Evolutionary conservation across 2,888 invertebrate genomes (phyloP).

Genomic region (Tridacna crocea): DNA sequence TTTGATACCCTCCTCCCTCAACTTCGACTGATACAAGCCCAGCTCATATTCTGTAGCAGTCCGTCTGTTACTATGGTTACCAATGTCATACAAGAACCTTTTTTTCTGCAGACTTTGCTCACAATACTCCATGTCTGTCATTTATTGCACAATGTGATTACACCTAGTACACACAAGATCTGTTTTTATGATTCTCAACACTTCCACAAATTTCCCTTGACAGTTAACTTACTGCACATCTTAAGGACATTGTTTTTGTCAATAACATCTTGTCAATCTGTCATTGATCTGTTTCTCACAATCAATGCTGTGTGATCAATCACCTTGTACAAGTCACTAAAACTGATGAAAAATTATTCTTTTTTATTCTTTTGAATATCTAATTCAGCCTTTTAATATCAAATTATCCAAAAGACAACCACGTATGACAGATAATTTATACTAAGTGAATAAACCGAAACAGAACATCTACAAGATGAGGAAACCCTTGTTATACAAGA

Average conservation of each 20-base stretch:
- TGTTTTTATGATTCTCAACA: slow-evolving; percentile 4
- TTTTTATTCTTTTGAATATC: too few relatives aligned
- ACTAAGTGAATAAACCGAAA: too few relatives aligned
- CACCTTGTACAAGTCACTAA: too few relatives aligned
- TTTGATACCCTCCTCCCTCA: slow-evolving; percentile 7
- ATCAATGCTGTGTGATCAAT: too few relatives aligned
- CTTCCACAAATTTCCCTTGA: slow-evolving; percentile 1
- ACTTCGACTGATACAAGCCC: slow-evolving; percentile 6
- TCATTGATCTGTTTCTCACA: background rate
- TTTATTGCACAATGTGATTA: background rate
- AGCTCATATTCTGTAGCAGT: slow-evolving; percentile 22
- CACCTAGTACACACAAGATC: background rate
- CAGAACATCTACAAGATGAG: too few relatives aligned
- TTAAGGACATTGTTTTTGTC: slow-evolving; percentile 13
- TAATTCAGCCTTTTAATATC: too few relatives aligned
- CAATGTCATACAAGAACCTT: background rate
- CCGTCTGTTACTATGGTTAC: slow-evolving; percentile 19
- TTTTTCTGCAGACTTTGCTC: slow-evolving; percentile 17
- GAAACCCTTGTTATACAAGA: too few relatives aligned
- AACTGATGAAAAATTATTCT: too few relatives aligned
- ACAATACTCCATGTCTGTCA: slow-evolving; percentile 17
- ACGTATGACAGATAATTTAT: too few relatives aligned
- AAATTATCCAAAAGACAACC: too few relatives aligned
- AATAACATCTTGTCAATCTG: slow-evolving; percentile 12
- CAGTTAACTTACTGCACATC: slow-evolving; percentile 11